phyloP scores from a whole-genome alignment of 2,888 invertebrate species.

The Diaprepes abbreviatus region DNA sequence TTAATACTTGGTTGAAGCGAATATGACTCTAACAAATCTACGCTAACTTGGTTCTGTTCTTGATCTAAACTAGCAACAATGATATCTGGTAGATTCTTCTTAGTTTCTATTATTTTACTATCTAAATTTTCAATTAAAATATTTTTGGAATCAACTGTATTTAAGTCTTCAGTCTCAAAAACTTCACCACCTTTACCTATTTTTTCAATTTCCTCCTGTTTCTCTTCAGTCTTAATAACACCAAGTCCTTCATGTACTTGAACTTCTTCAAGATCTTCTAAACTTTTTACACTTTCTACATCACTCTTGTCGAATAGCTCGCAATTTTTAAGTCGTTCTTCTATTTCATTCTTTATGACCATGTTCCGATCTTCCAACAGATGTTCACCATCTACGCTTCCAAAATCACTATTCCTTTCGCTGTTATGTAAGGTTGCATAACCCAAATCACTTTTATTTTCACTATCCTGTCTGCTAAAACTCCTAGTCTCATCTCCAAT shows the following conservation, averaged over 20 bases:
- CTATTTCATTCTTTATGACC: slow-evolving; percentile 27
- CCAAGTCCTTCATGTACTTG: background rate
- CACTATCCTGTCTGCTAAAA: slow-evolving; percentile 45
- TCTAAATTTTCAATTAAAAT: background rate
- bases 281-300: slow-evolving; percentile 9
- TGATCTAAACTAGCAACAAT: slow-evolving; percentile 40
- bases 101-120: slow-evolving; percentile 2
- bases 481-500: slow-evolving; percentile 30
- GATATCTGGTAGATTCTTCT: slow-evolving; percentile 39
- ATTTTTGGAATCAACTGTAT: background rate
- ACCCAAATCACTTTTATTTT: slow-evolving; percentile 43
- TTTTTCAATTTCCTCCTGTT: too few species aligned
- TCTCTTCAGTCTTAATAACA: slow-evolving; percentile 7
- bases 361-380: slow-evolving; percentile 29
- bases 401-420: slow-evolving; percentile 45
- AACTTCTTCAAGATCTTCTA: slow-evolving; percentile 4
- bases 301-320: slow-evolving; percentile 14
- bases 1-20: background rate
- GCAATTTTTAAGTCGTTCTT: slow-evolving; percentile 40
- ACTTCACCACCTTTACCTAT: background rate
- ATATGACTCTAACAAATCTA: slow-evolving; percentile 40
- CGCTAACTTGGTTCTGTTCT: slow-evolving; percentile 18
- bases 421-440: slow-evolving; percentile 45
- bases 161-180: slow-evolving; percentile 10
- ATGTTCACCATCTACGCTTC: slow-evolving; percentile 44